Evolutionary conservation across 1,140 invertebrate species (phyloP).

Genomic region (Zophobas atratus): DNA sequence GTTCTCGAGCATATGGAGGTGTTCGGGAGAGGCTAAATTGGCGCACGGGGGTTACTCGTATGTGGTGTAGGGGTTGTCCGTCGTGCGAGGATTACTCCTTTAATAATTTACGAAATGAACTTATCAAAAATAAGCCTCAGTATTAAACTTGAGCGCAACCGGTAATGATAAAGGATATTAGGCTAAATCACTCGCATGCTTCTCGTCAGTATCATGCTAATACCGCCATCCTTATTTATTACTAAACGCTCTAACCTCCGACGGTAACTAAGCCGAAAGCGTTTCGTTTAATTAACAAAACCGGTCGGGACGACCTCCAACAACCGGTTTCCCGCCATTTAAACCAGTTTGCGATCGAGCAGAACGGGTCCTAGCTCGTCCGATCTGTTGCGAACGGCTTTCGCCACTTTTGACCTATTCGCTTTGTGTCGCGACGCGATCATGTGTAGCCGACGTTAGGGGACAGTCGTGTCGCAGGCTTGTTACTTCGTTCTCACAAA

Average conservation of each 20-base stretch:
- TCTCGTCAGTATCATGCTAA: conserved; percentile 35
- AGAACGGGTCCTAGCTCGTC: conserved; percentile 3
- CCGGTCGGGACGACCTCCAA: not conserved
- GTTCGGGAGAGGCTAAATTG: conserved; percentile 41
- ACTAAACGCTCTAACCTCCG: conserved; percentile 15
- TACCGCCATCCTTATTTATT: conserved; percentile 30
- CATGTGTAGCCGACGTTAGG: conserved; percentile 36
- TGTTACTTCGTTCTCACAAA: conserved; percentile 16
- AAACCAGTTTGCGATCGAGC: conserved; percentile 11
- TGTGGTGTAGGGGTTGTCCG: conserved; percentile 28
- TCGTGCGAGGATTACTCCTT: conserved; percentile 21
- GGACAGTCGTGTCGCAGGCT: conserved; percentile 6
- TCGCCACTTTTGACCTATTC: conserved; percentile 31
- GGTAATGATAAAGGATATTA: conserved; percentile 48
- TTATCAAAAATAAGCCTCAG: conserved; percentile 43
- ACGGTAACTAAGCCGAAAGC: conserved; percentile 2
- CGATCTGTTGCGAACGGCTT: conserved; percentile 24
- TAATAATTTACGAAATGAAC: conserved; percentile 45
- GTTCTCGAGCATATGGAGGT: conserved; percentile 51
- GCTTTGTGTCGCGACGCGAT: conserved; percentile 10
- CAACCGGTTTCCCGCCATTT: conserved; percentile 8
- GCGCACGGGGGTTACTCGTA: conserved; percentile 38
- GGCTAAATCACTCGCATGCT: conserved; percentile 36
- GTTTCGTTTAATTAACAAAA: conserved; percentile 28
- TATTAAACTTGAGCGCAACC: conserved; percentile 39